These are phyloP conservation scores for Acleris cristana DNA, from an alignment of 2,888 invertebrate genomes.

Conservation along the genomic window DNA sequence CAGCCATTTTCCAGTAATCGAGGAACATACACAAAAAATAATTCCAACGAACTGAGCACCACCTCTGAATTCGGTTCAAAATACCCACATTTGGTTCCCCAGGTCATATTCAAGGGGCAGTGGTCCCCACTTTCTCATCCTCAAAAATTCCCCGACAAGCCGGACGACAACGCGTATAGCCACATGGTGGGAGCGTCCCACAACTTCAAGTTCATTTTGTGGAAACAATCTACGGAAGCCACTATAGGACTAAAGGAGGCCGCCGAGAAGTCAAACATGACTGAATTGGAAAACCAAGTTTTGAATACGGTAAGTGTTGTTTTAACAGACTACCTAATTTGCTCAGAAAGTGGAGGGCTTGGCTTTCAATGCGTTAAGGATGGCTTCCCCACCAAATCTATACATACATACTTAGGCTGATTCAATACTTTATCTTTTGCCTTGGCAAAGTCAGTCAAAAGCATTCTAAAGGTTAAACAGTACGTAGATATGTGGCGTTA, in stretches of 20 bases:
- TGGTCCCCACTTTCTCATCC: conserved; percentile 75
- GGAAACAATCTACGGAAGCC: conserved; percentile 62
- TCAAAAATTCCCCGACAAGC: conserved; percentile 67
- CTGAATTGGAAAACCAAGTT: conserved; percentile 61
- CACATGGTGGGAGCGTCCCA: conserved; percentile 76
- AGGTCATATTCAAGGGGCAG: conserved; percentile 71
- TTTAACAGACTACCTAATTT: too few relatives aligned
- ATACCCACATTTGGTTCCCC: conserved; percentile 14
- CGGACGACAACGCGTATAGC: conserved; percentile 72
- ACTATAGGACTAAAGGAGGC: conserved; percentile 56
- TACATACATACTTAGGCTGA: too few relatives aligned
- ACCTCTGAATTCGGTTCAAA: background rate
- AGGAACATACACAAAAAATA: too few relatives aligned
- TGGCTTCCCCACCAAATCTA: too few relatives aligned
- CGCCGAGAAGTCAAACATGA: conserved; percentile 59
- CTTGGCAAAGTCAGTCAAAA: too few relatives aligned
- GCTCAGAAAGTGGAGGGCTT: too few relatives aligned
- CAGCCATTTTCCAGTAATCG: too few relatives aligned
- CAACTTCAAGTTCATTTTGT: conserved; percentile 56
- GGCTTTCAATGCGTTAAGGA: too few relatives aligned
- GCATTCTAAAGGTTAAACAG: too few relatives aligned
- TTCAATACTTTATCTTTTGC: too few relatives aligned
- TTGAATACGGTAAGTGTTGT: conserved; percentile 59
- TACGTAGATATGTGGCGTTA: too few relatives aligned
- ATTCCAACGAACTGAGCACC: background rate